These are phyloP conservation scores for Seladonia tumulorum DNA, from an alignment of 2,888 invertebrate species.

Conservation along the genomic window DNA sequence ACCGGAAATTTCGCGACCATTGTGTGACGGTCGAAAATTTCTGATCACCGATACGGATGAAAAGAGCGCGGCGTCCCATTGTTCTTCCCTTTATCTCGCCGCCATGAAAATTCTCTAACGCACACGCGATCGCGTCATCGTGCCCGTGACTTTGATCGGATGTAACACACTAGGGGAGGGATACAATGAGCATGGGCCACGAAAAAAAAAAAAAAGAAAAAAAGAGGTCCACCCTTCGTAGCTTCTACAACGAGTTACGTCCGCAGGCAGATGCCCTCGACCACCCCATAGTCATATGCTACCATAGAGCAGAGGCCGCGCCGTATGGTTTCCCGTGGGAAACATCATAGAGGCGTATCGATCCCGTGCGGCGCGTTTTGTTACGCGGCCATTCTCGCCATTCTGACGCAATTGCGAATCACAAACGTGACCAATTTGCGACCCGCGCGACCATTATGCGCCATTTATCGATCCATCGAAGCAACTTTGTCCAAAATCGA, in stretches of 20 bases:
- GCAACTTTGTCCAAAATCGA: neutral
- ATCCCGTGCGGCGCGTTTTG: slow-evolving; percentile 50
- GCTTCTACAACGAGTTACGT: slow-evolving; percentile 70
- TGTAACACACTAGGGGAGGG: slow-evolving; percentile 54
- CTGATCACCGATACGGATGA: neutral
- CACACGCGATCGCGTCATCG: slow-evolving; percentile 47
- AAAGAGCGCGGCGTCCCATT: neutral
- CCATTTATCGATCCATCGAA: neutral
- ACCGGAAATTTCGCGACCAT: neutral
- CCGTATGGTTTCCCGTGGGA: slow-evolving; percentile 82
- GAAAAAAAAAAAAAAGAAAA: slow-evolving; percentile 71
- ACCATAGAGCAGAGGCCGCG: slow-evolving; percentile 61
- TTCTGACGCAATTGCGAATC: slow-evolving; percentile 16
- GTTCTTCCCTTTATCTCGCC: slow-evolving; percentile 1
- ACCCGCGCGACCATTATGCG: neutral
- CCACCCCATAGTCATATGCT: slow-evolving; percentile 63
- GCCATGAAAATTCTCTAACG: slow-evolving; percentile 26
- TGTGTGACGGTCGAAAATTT: neutral
- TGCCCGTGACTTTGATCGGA: slow-evolving; percentile 63
- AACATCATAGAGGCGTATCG: slow-evolving; percentile 76
- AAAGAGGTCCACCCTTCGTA: slow-evolving; percentile 75
- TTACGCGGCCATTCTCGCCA: slow-evolving; percentile 41
- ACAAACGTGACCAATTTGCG: slow-evolving; percentile 8
- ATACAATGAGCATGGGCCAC: slow-evolving; percentile 63
- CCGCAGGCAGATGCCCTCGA: slow-evolving; percentile 70